A percentile compares a stretch with the other conserved stretches of the same genome.
Conservation (phyloP, 2,113 vertebrate species). For the Mormyrus iriodes region DNA sequence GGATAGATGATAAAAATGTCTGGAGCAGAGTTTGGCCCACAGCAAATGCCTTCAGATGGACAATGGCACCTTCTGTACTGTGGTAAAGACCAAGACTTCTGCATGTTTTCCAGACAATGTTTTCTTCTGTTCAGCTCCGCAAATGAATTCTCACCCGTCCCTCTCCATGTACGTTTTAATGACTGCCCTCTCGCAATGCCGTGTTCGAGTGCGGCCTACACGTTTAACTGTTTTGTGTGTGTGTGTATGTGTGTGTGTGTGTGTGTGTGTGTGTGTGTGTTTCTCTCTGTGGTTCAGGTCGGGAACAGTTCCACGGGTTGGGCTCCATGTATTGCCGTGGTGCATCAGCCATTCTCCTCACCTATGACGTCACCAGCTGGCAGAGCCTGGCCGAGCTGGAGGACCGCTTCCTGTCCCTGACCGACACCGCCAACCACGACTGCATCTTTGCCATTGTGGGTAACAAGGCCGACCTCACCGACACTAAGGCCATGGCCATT, state of each 20-base stretch:
- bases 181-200: neutral
- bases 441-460: slow-evolving; percentile 90
- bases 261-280: neutral
- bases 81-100: slow-evolving; percentile 31
- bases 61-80: slow-evolving; percentile 23
- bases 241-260: neutral
- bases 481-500: slow-evolving; percentile 40
- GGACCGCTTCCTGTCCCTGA: slow-evolving; percentile 86
- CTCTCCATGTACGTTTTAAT: neutral
- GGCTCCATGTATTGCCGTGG: slow-evolving; percentile 96
- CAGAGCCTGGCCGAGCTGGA: slow-evolving; percentile 88
- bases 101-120: slow-evolving; percentile 46
- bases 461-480: slow-evolving; percentile 86
- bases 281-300: slow-evolving; percentile 59
- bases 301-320: slow-evolving; percentile 92
- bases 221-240: neutral
- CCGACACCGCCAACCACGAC: slow-evolving; percentile 79
- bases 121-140: slow-evolving; percentile 37
- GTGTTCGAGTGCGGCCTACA: neutral
- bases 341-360: slow-evolving; percentile 82
- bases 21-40: neutral
- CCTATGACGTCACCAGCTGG: slow-evolving; percentile 80
- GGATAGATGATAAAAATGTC: neutral
- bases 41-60: neutral
- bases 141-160: neutral